Conservation (phyloP, 2,888 invertebrate species). For the Melangyna quadrimaculata region DNA sequence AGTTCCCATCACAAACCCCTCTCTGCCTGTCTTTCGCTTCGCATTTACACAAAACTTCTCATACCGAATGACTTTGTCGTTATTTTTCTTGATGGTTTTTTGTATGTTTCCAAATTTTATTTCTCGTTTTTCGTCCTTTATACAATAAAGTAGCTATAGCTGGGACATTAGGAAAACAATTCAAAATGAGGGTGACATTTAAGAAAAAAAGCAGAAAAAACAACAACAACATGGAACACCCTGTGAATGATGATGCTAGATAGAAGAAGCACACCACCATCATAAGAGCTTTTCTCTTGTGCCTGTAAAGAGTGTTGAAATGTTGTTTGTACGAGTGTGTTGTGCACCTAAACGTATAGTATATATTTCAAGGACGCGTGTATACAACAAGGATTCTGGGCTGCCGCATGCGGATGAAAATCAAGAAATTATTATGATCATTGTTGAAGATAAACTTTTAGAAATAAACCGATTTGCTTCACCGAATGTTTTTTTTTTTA, state of each 20-base stretch:
- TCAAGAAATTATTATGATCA: constrained; percentile 65
- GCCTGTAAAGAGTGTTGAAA: constrained; percentile 42
- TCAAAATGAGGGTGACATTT: constrained; percentile 60
- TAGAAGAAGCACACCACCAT: constrained; percentile 17
- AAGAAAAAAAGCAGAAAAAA: neutral
- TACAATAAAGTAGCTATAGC: constrained; percentile 42
- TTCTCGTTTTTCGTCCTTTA: constrained; percentile 5
- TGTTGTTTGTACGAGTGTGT: neutral
- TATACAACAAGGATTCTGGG: no score
- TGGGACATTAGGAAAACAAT: constrained; percentile 57
- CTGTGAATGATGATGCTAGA: constrained; percentile 49
- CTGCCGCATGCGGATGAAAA: constrained; percentile 38
- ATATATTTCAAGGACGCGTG: constrained; percentile 57
- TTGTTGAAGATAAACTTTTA: constrained; percentile 55
- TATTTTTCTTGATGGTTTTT: constrained; percentile 43
- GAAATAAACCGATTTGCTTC: constrained; percentile 58
- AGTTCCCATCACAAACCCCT: constrained; percentile 6
- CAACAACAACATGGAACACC: neutral
- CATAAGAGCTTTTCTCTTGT: constrained; percentile 40
- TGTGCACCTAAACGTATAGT: neutral
- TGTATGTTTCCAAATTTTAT: constrained; percentile 18
- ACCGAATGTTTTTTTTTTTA: constrained; percentile 47
- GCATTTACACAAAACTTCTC: constrained; percentile 16
- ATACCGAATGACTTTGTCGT: constrained; percentile 39
- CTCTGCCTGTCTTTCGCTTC: neutral